Conservation (phyloP, 2,888 invertebrate genomes). For the Chymomyza amoena region DNA sequence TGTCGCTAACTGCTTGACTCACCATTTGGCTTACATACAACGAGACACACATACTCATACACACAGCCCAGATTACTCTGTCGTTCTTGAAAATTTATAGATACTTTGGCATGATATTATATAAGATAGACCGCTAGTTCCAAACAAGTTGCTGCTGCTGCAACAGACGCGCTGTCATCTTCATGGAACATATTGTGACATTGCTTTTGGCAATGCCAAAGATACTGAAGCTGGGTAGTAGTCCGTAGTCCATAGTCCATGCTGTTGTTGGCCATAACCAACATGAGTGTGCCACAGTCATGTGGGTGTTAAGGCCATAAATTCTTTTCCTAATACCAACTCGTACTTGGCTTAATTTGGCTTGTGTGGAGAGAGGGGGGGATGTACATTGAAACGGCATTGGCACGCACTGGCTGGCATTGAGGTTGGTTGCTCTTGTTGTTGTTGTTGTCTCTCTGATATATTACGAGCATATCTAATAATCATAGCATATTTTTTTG, state of each 20-base stretch:
- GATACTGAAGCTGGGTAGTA: too few species aligned
- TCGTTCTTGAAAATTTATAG: neutral
- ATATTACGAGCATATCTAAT: neutral
- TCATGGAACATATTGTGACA: neutral
- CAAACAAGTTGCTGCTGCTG: neutral
- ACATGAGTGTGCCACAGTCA: neutral
- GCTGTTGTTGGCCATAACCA: neutral
- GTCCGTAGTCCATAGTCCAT: too few species aligned
- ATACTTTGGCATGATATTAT: neutral
- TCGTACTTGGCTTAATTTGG: neutral
- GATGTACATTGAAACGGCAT: neutral
- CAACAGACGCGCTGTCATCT: neutral
- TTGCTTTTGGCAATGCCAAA: neutral
- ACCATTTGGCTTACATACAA: too few species aligned
- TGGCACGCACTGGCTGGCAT: neutral
- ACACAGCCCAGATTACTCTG: neutral
- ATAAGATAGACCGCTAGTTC: neutral
- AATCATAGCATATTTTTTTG: neutral
- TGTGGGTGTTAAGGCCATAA: slow-evolving; percentile 41
- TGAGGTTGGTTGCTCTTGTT: neutral
- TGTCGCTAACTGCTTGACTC: neutral
- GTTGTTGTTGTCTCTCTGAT: neutral
- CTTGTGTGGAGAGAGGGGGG: too few species aligned
- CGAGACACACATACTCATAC: neutral
- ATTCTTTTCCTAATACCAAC: slow-evolving; percentile 18